Percentiles rank a stretch among this genome's conserved stretches.
phyloP scores from a whole-genome alignment of 2,888 invertebrate species.

The Cordylochernes scorpioides region DNA sequence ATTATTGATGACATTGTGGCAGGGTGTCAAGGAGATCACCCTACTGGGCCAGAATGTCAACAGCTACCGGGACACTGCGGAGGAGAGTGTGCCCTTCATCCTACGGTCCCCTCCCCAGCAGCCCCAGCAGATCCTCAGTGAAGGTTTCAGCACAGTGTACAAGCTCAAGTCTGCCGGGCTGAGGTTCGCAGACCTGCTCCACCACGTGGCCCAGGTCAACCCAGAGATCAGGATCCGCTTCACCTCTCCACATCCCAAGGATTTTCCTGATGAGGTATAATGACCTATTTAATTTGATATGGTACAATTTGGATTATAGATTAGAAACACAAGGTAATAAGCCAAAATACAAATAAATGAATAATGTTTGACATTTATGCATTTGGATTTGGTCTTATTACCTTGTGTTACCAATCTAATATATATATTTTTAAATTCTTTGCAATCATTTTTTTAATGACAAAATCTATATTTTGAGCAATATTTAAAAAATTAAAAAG shows the following conservation, averaged over 20 bases:
- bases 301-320: no score
- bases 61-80: slow-evolving; percentile 55
- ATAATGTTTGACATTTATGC: no score
- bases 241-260: slow-evolving; percentile 91
- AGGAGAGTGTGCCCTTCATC: slow-evolving; percentile 14
- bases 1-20: slow-evolving; percentile 10
- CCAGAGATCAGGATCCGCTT: slow-evolving; percentile 69
- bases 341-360: no score
- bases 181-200: slow-evolving; percentile 57
- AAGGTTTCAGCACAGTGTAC: slow-evolving; percentile 67
- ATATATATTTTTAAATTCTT: no score
- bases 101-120: slow-evolving; percentile 1
- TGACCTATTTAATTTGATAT: no score
- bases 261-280: slow-evolving; percentile 85
- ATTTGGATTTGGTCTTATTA: no score
- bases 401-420: no score
- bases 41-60: slow-evolving; percentile 77
- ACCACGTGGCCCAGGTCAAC: slow-evolving; percentile 47
- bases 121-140: slow-evolving; percentile 4
- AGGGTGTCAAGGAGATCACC: slow-evolving; percentile 57
- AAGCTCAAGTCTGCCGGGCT: slow-evolving; percentile 53
- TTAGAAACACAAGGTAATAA: no score
- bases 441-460: no score
- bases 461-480: no score
- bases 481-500: no score